phyloP scores from a whole-genome alignment of 2,113 vertebrate species.

The Onychostruthus taczanowskii region DNA sequence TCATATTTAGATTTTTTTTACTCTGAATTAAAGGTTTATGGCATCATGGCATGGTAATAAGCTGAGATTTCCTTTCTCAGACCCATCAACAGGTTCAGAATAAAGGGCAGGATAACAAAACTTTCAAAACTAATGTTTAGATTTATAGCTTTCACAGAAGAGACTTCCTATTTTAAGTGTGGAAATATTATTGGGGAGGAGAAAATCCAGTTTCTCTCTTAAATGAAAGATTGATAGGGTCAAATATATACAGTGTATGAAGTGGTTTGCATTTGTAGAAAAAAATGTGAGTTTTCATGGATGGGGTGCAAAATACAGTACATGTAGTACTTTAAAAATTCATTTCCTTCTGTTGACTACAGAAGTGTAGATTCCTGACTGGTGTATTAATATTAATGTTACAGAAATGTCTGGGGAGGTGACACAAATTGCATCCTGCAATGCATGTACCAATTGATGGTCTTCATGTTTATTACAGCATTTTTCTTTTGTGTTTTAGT shows the following conservation, averaged over 20 bases:
- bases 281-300: not conserved
- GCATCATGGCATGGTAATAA: not conserved
- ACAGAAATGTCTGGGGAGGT: not conserved
- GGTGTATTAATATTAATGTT: not conserved
- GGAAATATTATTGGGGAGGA: not conserved
- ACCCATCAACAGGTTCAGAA: not conserved
- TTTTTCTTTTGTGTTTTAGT: not conserved
- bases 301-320: not conserved
- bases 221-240: not conserved
- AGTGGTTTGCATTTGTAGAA: not conserved
- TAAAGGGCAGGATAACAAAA: not conserved
- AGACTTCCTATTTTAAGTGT: not conserved
- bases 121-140: not conserved
- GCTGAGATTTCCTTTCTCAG: not conserved
- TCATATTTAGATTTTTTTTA: not conserved
- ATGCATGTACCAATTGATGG: fast-evolving
- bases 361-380: not conserved
- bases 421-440: not conserved
- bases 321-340: not conserved
- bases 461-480: not conserved
- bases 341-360: not conserved
- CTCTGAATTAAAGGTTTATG: not conserved
- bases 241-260: not conserved
- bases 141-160: not conserved
- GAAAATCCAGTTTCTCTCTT: not conserved